Conservation (phyloP, 2,113 vertebrate species). For the Corythoichthys intestinalis region DNA sequence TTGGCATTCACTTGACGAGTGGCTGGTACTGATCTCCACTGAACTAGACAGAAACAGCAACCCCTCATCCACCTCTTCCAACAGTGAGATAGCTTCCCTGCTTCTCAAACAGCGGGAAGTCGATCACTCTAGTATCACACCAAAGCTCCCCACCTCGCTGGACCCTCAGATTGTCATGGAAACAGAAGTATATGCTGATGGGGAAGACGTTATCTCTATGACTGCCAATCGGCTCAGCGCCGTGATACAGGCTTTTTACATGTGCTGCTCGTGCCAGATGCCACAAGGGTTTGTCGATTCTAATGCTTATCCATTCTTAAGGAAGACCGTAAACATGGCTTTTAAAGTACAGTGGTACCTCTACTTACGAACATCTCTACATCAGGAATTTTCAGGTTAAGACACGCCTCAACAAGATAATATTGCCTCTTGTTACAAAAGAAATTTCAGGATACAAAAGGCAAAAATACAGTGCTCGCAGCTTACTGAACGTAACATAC, state of each 20-base stretch:
- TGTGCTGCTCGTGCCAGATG: conserved; percentile 99
- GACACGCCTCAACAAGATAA: too few species aligned
- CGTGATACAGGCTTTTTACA: conserved; percentile 97
- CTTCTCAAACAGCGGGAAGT: conserved; percentile 85
- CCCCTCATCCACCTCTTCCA: conserved; percentile 61
- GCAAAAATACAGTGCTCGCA: too few species aligned
- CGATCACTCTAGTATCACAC: conserved; percentile 23
- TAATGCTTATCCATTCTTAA: background rate
- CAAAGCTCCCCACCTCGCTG: conserved; percentile 30
- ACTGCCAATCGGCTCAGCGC: conserved; percentile 94
- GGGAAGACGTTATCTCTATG: conserved; percentile 96
- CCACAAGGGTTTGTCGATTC: conserved; percentile 77
- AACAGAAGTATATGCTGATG: conserved; percentile 78
- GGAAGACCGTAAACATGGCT: background rate
- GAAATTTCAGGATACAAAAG: too few species aligned
- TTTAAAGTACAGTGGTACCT: background rate
- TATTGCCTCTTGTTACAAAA: too few species aligned
- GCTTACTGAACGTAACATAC: too few species aligned
- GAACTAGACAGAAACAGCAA: conserved; percentile 86
- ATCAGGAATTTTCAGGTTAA: too few species aligned
- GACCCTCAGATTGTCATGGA: conserved; percentile 67
- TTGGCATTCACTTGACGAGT: conserved; percentile 97
- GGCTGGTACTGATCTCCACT: conserved; percentile 94
- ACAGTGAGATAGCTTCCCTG: conserved; percentile 72
- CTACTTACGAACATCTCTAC: too few species aligned